phyloP scores from a whole-genome alignment of 1,140 invertebrate genomes.

The Globodera rostochiensis region DNA sequence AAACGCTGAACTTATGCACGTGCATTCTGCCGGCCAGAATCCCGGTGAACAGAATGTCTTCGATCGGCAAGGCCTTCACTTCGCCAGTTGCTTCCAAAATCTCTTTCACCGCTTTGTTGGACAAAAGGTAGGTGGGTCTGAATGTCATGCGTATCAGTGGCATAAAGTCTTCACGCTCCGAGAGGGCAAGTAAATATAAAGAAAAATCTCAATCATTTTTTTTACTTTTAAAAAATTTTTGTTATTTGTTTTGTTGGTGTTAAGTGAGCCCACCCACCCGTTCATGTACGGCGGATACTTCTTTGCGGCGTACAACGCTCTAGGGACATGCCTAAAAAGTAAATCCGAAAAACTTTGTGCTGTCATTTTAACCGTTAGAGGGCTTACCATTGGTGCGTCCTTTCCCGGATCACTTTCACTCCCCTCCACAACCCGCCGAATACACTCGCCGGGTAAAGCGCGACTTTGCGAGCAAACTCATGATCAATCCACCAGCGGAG shows the following conservation, averaged over 20 bases:
- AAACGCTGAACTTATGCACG: conserved; percentile 29
- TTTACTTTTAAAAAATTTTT: too few species aligned
- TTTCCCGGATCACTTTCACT: conserved; percentile 26
- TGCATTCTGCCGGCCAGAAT: conserved; percentile 22
- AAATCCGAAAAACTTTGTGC: conserved; percentile 12
- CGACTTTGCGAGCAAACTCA: conserved; percentile 10
- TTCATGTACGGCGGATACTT: conserved; percentile 26
- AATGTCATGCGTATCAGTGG: not conserved
- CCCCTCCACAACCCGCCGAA: conserved; percentile 39
- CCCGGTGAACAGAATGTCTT: conserved; percentile 28
- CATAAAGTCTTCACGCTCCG: too few species aligned
- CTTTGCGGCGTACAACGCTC: not conserved
- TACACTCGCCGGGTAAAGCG: conserved; percentile 6
- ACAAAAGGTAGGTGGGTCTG: conserved; percentile 25
- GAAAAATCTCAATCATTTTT: too few species aligned
- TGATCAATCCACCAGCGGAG: conserved; percentile 38
- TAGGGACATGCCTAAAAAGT: conserved; percentile 30
- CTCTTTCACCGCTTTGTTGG: conserved; percentile 19
- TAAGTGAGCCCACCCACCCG: not conserved
- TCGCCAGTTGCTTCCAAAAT: conserved; percentile 9
- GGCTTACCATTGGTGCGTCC: conserved; percentile 34
- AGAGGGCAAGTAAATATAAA: too few species aligned
- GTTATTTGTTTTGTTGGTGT: too few species aligned
- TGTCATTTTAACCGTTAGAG: not conserved
- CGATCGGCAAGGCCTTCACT: conserved; percentile 25